Evolutionary conservation across 2,888 invertebrate species (phyloP), one percentile per base, ranked within the genome.

Genomic region (Amiota minor): DNA sequence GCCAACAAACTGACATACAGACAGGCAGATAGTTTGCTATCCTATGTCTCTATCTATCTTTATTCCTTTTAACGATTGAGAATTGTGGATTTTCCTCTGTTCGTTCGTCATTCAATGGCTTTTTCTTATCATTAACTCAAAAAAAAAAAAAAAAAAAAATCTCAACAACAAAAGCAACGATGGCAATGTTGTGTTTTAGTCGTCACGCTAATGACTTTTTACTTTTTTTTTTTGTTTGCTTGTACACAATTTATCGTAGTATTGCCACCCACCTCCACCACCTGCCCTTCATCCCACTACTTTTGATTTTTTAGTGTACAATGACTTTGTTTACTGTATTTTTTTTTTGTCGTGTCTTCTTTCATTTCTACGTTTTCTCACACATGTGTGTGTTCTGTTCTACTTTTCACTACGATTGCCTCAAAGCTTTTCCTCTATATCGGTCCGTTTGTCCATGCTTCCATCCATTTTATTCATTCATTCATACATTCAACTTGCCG

Each of bases 201-300:
- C 65, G 65, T 65, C 65, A 65, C 65, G 65, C 65, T 65, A 65
- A 46, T 65, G 65, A 65, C 47, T 65, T 35, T 35, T 35, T 8
- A 23, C 1, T 3, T 23, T 23, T 23, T 23, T 23, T 23, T 23
- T 23, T 23, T 23, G 35, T 35, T 35, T 35, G 35, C 6, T 35
- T 35, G 35, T 35, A 35, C 35, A 35, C 45, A 18, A 10, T 18
- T 16, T 18, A 35, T 49, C 46, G 47, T 35, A 47, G 16, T 46
- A 64, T 20, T 12, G 46, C 64, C 64, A 46, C 64, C 47, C 18
- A 65, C 18, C 46, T 10, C 49, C 62, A 61, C 23, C 20, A 20
- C 35, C 35, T 61, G 11, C 53, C 6, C 59, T 18, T 2, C 59
- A 20, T 11, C 59, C 59, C 18, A 4, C 59, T 20, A 20, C 10